Evolutionary conservation across 2,797 vertebrate species (phyloP), one percentile per base, ranked within the genome.

Genomic region (Pseudomugil gertrudae): DNA sequence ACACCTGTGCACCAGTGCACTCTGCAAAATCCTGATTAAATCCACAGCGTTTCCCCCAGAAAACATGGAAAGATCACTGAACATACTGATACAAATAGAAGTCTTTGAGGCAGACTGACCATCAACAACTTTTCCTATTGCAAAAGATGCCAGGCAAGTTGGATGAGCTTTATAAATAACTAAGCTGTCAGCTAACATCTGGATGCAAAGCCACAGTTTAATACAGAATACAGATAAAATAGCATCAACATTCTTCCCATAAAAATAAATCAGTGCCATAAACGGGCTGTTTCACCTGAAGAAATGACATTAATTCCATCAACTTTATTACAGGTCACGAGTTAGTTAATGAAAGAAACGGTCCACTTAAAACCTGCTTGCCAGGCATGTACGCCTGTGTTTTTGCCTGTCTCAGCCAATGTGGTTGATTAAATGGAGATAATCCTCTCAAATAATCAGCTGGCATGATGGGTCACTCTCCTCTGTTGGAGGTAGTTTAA

Each of bases 341-440:
- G 78, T 78, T n/a, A n/a, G n/a, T n/a, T n/a, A 69, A 78, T 79
- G 53, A 36, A 76, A 61, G 32, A 50, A 66, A 63, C 51, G 19
- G 26, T 40, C 78, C 6, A 27, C 24, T 69, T 36, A 45, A 19
- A 47, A 40, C 43, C 51, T 40, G 32, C 48, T 10, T 63, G 48
- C 8, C 47, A 47, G 43, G 30, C 7, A 1, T 51, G 50, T 30
- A 14, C 60, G 63, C 45, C 40, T 29, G 24, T 72, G 57, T 59
- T 64, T n/a, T 56, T 30, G 52, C 52, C 24, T 24, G 1, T 55
- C 63, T 55, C 35, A 9, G 45, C 58, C 23, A 40, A 52, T 17
- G 11, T 2, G 33, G 69, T 47, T 79, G 77, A 83, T 84, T 78
- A 82, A 87, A 84, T 52, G 23, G 5, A 51, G 60, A 77, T 84